phyloP scores from a whole-genome alignment of 1,140 invertebrate genomes.

The Drosophila varians region DNA sequence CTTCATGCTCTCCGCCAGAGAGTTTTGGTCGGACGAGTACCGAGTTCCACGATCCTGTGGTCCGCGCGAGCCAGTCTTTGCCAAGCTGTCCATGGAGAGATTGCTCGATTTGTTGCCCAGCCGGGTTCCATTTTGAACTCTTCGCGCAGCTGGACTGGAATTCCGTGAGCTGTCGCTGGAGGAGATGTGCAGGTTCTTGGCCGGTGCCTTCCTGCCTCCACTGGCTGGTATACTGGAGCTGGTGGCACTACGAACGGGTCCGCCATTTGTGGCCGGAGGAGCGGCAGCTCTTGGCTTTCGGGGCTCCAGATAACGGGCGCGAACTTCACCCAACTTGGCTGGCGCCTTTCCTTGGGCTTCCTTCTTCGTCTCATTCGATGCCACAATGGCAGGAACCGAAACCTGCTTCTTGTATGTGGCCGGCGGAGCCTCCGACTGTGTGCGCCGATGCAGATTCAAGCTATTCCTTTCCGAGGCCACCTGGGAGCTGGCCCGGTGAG shows the following conservation, averaged over 20 bases:
- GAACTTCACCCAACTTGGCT: slow-evolving; percentile 81
- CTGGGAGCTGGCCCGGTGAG: slow-evolving; percentile 68
- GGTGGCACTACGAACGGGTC: slow-evolving; percentile 84
- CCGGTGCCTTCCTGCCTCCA: slow-evolving; percentile 47
- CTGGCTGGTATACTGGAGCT: slow-evolving; percentile 85
- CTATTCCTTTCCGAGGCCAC: slow-evolving; percentile 57
- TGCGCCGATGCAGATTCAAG: slow-evolving; percentile 67
- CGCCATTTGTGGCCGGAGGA: slow-evolving; percentile 46
- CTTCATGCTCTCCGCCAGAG: slow-evolving; percentile 84
- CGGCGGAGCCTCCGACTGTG: slow-evolving; percentile 73
- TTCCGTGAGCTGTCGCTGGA: slow-evolving; percentile 85
- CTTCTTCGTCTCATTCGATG: slow-evolving; percentile 6
- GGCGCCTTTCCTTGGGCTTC: slow-evolving; percentile 11
- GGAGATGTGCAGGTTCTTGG: slow-evolving; percentile 77
- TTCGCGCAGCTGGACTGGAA: slow-evolving; percentile 87
- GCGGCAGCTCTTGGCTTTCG: slow-evolving; percentile 70
- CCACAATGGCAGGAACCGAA: not conserved
- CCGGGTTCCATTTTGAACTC: slow-evolving; percentile 74
- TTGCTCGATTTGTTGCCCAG: slow-evolving; percentile 83
- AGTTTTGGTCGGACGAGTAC: slow-evolving; percentile 85
- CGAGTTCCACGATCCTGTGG: slow-evolving; percentile 45
- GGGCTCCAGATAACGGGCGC: slow-evolving; percentile 86
- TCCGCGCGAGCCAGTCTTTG: slow-evolving; percentile 52
- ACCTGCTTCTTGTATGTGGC: slow-evolving; percentile 38
- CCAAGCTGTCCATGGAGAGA: slow-evolving; percentile 85